phyloP scores from a whole-genome alignment of 2,797 vertebrate genomes.

The Lycodopsis pacificus region DNA sequence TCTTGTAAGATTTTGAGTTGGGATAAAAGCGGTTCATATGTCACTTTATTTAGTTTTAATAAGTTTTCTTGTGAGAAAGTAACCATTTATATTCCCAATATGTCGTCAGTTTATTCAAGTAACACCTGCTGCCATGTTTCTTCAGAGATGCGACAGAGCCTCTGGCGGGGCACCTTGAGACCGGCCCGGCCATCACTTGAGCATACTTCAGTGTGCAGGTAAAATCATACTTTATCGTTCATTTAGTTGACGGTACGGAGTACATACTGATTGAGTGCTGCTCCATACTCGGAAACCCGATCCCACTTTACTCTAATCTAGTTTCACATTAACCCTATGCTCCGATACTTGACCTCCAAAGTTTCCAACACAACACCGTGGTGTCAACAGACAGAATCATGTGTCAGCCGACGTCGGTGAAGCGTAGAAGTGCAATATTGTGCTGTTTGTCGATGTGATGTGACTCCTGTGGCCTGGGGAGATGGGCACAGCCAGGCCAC shows the following conservation, averaged over 20 bases:
- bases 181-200: neutral
- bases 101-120: neutral
- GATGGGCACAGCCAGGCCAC: conserved; percentile 60
- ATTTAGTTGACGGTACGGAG: neutral
- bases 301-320: conserved; percentile 72
- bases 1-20: neutral
- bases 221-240: neutral
- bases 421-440: conserved; percentile 74
- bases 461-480: conserved; percentile 66
- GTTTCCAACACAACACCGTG: conserved; percentile 55
- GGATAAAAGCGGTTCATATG: neutral
- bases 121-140: no score
- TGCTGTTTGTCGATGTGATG: conserved; percentile 72
- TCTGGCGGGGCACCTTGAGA: neutral
- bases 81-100: neutral
- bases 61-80: neutral
- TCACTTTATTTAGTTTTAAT: neutral
- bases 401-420: conserved; percentile 76
- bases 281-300: conserved; percentile 40
- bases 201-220: neutral
- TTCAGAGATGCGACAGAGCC: neutral
- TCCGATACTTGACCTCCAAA: conserved; percentile 68
- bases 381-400: conserved; percentile 75
- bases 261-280: neutral
- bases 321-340: conserved; percentile 76